Percentiles rank a stretch among this genome's conserved stretches.
Conservation (phyloP, 1,140 invertebrate genomes). For the Drosophila lowei region DNA sequence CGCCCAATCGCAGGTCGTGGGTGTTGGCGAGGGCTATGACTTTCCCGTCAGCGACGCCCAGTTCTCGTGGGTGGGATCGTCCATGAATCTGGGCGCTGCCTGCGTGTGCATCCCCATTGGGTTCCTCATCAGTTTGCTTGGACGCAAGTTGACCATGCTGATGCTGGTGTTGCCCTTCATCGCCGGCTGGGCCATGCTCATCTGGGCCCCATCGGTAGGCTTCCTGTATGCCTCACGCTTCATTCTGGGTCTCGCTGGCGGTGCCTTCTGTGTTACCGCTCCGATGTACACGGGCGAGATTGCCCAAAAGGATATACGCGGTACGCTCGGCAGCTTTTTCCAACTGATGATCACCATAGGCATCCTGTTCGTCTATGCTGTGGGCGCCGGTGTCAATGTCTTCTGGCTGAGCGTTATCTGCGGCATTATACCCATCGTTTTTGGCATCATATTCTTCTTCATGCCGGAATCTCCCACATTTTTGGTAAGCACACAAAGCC, state of each 20-base stretch:
- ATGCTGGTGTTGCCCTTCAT: slow-evolving; percentile 88
- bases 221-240: slow-evolving; percentile 90
- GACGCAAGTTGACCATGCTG: slow-evolving; percentile 90
- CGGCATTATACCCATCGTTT: slow-evolving; percentile 87
- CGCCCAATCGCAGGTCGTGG: slow-evolving; percentile 84
- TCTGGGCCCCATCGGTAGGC: slow-evolving; percentile 86
- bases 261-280: slow-evolving; percentile 89
- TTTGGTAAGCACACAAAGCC: slow-evolving; percentile 67
- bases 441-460: slow-evolving; percentile 87
- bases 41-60: slow-evolving; percentile 84
- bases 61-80: slow-evolving; percentile 89
- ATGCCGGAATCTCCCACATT: slow-evolving; percentile 91
- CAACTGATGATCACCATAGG: slow-evolving; percentile 90
- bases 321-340: slow-evolving; percentile 90
- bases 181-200: slow-evolving; percentile 90
- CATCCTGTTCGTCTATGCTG: slow-evolving; percentile 88
- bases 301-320: slow-evolving; percentile 90
- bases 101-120: slow-evolving; percentile 89
- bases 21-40: slow-evolving; percentile 83
- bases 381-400: slow-evolving; percentile 86
- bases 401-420: slow-evolving; percentile 87
- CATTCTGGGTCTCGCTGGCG: slow-evolving; percentile 89
- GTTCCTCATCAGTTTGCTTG: slow-evolving; percentile 89
- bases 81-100: slow-evolving; percentile 89
- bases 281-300: slow-evolving; percentile 93